phyloP scores from a whole-genome alignment of 2,888 invertebrate genomes.

The Thumatha senex region DNA sequence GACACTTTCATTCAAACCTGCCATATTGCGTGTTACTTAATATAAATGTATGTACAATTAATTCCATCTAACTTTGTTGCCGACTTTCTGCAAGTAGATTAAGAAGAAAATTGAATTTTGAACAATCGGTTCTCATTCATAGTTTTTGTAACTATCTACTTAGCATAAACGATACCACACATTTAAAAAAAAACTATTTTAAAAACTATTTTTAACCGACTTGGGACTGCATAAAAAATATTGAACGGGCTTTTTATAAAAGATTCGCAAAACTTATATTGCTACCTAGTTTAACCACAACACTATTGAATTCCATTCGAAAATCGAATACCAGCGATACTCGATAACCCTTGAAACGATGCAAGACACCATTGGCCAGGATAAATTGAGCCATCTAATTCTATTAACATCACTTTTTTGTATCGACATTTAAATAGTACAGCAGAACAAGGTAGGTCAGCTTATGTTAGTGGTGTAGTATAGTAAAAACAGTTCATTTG shows the following conservation, averaged over 20 bases:
- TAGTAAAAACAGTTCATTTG: conserved; percentile 47
- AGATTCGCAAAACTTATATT: conserved; percentile 8
- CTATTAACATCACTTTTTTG: conserved; percentile 18
- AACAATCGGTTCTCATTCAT: too few relatives aligned
- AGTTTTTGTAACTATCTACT: too few relatives aligned
- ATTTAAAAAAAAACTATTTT: too few relatives aligned
- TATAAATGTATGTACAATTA: too few relatives aligned
- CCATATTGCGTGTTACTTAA: too few relatives aligned
- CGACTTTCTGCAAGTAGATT: too few relatives aligned
- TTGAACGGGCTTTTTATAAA: conserved; percentile 1
- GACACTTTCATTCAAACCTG: too few relatives aligned
- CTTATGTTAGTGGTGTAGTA: conserved; percentile 27
- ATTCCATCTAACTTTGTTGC: too few relatives aligned
- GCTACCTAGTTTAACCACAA: conserved; percentile 29
- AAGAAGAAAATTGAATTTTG: too few relatives aligned
- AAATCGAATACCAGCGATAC: conserved; percentile 40
- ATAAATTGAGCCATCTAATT: conserved; percentile 25
- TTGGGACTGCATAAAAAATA: conserved; percentile 8
- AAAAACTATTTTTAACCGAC: too few relatives aligned
- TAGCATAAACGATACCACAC: too few relatives aligned
- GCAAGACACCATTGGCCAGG: conserved; percentile 37
- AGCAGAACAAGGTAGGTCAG: conserved; percentile 20
- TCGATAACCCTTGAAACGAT: conserved; percentile 44
- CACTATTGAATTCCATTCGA: conserved; percentile 34
- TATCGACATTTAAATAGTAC: conserved; percentile 11